phyloP scores from a whole-genome alignment of 2,888 invertebrate genomes.

The Eilema sororculum region DNA sequence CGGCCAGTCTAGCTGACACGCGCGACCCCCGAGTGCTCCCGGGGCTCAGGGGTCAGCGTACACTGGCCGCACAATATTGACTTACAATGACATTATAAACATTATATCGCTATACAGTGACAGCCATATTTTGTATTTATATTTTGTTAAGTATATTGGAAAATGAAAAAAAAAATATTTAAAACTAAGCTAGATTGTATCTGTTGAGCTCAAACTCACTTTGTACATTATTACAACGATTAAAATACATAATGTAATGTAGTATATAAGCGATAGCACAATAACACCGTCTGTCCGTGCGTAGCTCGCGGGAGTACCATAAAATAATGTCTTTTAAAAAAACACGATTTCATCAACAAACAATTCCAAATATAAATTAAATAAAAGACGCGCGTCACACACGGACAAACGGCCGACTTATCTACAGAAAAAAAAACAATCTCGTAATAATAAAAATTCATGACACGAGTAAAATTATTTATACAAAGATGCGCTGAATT shows the following conservation, averaged over 20 bases:
- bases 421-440: conserved; percentile 64
- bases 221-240: conserved; percentile 85
- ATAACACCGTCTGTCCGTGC: conserved; percentile 48
- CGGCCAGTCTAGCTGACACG: conserved; percentile 29
- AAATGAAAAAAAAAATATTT: conserved; percentile 60
- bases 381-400: conserved; percentile 54
- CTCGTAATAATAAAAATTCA: conserved; percentile 55
- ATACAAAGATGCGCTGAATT: conserved; percentile 55
- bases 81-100: conserved; percentile 61
- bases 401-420: conserved; percentile 58
- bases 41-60: conserved; percentile 42
- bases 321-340: conserved; percentile 66
- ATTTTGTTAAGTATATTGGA: conserved; percentile 50
- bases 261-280: conserved; percentile 75
- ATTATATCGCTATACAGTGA: conserved; percentile 66
- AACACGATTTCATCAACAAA: conserved; percentile 53
- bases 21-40: conserved; percentile 10
- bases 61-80: conserved; percentile 40
- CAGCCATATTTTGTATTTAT: conserved; percentile 66
- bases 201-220: conserved; percentile 84
- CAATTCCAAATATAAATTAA: conserved; percentile 56
- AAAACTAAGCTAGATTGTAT: conserved; percentile 81
- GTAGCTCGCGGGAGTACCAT: conserved; percentile 46
- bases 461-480: conserved; percentile 62
- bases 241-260: conserved; percentile 73